phyloP scores from a whole-genome alignment of 2,797 vertebrate species.

The Poeciliopsis paucimaculata region DNA sequence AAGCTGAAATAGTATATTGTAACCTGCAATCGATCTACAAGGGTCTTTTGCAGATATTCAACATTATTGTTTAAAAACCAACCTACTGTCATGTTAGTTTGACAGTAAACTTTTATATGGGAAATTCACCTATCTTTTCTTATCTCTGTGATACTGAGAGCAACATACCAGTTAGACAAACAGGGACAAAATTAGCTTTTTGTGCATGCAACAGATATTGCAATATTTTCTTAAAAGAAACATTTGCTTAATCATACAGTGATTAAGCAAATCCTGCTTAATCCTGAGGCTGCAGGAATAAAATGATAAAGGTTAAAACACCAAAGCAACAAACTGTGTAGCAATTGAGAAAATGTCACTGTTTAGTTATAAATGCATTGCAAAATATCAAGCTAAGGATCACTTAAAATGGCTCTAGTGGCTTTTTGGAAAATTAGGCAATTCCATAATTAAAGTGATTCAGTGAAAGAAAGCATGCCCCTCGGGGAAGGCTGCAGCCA shows the following conservation, averaged over 20 bases:
- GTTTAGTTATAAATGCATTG: background rate
- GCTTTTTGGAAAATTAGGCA: conserved; percentile 8
- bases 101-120: background rate
- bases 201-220: background rate
- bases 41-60: background rate
- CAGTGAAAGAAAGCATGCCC: background rate
- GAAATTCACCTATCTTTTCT: background rate
- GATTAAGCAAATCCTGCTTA: background rate
- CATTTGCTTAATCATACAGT: background rate
- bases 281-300: background rate
- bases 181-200: background rate
- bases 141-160: background rate
- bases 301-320: background rate
- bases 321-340: background rate
- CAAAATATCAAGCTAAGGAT: background rate
- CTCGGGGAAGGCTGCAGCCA: background rate
- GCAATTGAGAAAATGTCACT: background rate
- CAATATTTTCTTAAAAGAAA: background rate
- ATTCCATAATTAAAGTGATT: conserved; percentile 2
- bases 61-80: background rate
- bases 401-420: background rate
- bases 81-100: background rate
- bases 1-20: background rate
- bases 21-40: background rate
- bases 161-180: background rate